phyloP scores from a whole-genome alignment of 2,888 invertebrate species.

The Eremobia ochroleuca region DNA sequence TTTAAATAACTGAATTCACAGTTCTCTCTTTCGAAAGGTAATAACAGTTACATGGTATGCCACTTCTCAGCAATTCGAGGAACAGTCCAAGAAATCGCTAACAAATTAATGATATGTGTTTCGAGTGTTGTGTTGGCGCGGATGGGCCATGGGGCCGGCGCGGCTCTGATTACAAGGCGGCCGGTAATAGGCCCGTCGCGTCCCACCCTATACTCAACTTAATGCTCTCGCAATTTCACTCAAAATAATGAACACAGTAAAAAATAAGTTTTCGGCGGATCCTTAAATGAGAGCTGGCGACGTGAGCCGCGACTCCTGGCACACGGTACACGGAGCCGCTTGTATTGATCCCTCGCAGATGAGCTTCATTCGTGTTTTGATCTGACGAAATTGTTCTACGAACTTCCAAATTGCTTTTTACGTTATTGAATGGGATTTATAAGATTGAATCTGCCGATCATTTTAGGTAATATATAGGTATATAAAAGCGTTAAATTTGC shows the following conservation, averaged over 20 bases:
- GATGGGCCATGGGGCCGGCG: conserved; percentile 77
- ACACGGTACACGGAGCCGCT: conserved; percentile 66
- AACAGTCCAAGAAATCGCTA: conserved; percentile 79
- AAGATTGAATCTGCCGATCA: conserved; percentile 63
- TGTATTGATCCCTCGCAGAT: conserved; percentile 76
- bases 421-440: conserved; percentile 67
- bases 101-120: conserved; percentile 87
- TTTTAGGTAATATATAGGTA: conserved; percentile 58
- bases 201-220: conserved; percentile 90
- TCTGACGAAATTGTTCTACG: conserved; percentile 81
- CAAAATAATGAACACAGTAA: conserved; percentile 89
- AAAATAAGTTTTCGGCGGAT: conserved; percentile 85
- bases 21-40: conserved; percentile 43
- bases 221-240: conserved; percentile 91
- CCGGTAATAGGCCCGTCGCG: conserved; percentile 85
- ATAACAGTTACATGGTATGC: conserved; percentile 65
- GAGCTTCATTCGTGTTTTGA: conserved; percentile 74
- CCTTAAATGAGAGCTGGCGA: conserved; percentile 83
- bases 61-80: conserved; percentile 70
- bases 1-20: conserved; percentile 39
- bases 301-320: conserved; percentile 76
- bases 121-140: conserved; percentile 75
- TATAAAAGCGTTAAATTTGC: conserved; percentile 54
- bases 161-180: conserved; percentile 88
- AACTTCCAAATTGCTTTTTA: conserved; percentile 78